Percentiles rank a stretch among this genome's conserved stretches.
Evolutionary conservation across 1,140 invertebrate species (phyloP).

Genomic region (Micrasema minimum): DNA sequence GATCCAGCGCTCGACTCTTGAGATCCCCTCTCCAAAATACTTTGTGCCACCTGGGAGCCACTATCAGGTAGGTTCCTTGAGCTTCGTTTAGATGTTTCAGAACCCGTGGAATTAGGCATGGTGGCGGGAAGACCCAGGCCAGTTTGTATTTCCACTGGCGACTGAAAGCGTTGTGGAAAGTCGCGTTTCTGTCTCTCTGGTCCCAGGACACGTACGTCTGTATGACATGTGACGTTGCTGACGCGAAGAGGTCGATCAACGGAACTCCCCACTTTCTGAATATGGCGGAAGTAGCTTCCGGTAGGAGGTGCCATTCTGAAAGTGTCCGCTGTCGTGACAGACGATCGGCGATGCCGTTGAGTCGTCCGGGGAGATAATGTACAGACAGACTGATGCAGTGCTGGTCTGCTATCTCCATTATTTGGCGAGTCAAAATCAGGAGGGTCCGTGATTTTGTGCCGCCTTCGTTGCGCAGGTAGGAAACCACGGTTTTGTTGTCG

Average conservation of each 20-base stretch:
- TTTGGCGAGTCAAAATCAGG: conserved; percentile 9
- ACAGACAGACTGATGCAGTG: conserved; percentile 19
- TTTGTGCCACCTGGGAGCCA: conserved; percentile 56
- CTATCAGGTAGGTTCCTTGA: conserved; percentile 53
- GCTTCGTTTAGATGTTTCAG: conserved; percentile 57
- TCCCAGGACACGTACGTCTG: not conserved
- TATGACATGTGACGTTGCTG: not conserved
- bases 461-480: conserved; percentile 52
- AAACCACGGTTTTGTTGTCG: conserved; percentile 53
- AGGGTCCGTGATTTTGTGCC: conserved; percentile 44
- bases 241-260: not conserved
- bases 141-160: conserved; percentile 55
- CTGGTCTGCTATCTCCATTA: conserved; percentile 39
- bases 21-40: conserved; percentile 58
- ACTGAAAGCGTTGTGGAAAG: conserved; percentile 57
- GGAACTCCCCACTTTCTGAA: not conserved
- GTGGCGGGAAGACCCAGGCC: conserved; percentile 59
- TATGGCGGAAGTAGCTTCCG: not conserved
- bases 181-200: conserved; percentile 48
- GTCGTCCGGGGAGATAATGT: not conserved
- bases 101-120: conserved; percentile 56
- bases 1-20: conserved; percentile 50
- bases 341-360: not conserved
- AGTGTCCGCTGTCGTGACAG: not conserved
- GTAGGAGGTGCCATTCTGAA: not conserved